Evolutionary conservation across 2,113 vertebrate genomes (phyloP), one percentile per base, ranked within the genome.

Genomic region (Hemibagrus wyckioides): DNA sequence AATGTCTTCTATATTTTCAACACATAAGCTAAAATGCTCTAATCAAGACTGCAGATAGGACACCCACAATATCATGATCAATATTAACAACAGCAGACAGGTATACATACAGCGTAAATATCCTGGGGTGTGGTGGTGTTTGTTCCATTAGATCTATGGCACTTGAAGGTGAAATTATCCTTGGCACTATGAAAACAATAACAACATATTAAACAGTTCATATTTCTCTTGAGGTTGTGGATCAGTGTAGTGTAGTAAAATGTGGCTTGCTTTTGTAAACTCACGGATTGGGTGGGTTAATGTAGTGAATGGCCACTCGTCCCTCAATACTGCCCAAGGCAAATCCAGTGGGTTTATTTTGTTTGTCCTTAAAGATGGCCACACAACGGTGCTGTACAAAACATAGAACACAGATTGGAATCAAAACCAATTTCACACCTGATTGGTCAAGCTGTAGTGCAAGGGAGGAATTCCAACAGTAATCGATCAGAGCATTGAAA

Each of bases 151-250:
- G 98, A 99, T 75, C 98, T 96, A 91, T 99, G 98, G 91, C 98
- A 99, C 93, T 99, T 99, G 91, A 99, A 99, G 89, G 98, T 99
- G 88, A 99, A 99, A 94, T 99, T 99, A 91, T 99, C 98, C 96
- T 99, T 99, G 92, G 98, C 97, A 57, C 98, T 99, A 83, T 25
- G 59, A 30, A 52, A 86, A 56, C 48, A 82, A 80, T 3, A 59
- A 30, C 83, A 89, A 89, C 4, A 41, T n/a, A 25, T 9, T 63
- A 30, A 89, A 89, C 15, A 41, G 1, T 21, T 69, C 14, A 57
- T 57, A 69, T 28, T 83, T 23, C 6, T 52, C 2, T 65, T 39
- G 30, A 82, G 80, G 14, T 17, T 79, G 15, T 10, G 25, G 57
- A 39, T 52, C 23, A 39, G 14, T 41, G 23, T 39, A 39, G 14